Percentiles rank a stretch among this genome's conserved stretches.
Conservation (phyloP, 1,140 invertebrate genomes). For the Apis laboriosa region DNA sequence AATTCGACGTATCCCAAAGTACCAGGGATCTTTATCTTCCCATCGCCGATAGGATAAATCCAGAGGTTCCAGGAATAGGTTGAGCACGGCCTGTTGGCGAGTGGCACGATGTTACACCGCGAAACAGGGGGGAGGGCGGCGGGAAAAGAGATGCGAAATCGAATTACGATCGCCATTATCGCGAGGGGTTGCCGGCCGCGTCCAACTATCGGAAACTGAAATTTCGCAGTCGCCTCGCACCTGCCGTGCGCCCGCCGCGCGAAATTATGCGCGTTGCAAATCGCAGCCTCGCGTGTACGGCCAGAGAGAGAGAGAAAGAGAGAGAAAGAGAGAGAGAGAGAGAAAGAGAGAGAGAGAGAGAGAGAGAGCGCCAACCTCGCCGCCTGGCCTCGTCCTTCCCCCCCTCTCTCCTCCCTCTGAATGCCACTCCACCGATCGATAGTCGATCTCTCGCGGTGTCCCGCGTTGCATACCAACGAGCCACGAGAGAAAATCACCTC, state of each 20-base stretch:
- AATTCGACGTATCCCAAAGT: too few species aligned
- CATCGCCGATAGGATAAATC: neutral
- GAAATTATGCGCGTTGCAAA: constrained; percentile 66
- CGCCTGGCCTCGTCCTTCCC: neutral
- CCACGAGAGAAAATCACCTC: constrained; percentile 56
- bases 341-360: neutral
- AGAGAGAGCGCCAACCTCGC: neutral
- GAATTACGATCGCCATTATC: constrained; percentile 63
- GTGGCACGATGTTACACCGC: constrained; percentile 21
- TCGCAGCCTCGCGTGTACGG: constrained; percentile 60
- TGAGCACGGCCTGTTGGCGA: neutral
- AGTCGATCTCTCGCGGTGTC: constrained; percentile 60
- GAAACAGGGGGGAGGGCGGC: constrained; percentile 2
- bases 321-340: too few species aligned
- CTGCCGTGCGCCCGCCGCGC: constrained; percentile 51
- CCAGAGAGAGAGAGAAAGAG: constrained; percentile 2
- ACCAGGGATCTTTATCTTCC: too few species aligned
- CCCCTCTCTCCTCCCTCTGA: too few species aligned
- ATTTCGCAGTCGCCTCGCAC: constrained; percentile 65
- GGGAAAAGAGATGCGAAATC: constrained; percentile 48
- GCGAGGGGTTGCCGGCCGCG: constrained; percentile 34
- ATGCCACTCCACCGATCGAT: constrained; percentile 50
- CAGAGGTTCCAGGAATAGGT: neutral
- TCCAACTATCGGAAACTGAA: constrained; percentile 65
- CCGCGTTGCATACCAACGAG: constrained; percentile 63